Evolutionary conservation across 2,888 invertebrate genomes (phyloP), one percentile per base, ranked within the genome.

Genomic region (Mythimna lalbum): DNA sequence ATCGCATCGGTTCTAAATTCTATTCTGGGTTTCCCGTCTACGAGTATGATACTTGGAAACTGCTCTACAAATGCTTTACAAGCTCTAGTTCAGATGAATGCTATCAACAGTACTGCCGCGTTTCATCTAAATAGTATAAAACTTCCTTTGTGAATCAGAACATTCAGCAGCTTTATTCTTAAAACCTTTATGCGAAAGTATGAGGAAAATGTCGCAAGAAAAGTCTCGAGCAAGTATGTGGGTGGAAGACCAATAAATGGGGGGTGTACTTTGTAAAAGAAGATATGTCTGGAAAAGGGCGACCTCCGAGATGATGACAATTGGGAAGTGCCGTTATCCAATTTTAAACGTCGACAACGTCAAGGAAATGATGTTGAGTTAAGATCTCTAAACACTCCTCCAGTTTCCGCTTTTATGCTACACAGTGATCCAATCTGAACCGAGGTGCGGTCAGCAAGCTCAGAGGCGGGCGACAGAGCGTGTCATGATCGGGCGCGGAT

Each of bases 381-480:
- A 49, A 49, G 55, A 49, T 1, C 27, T 49, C 17, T 4, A 49
- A 36, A 19, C 7, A 27, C 27, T n/a, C 4, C 4, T 52, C 12
- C 19, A 14, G 14, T 55, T 12, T 31, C 43, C 77, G 81, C 78
- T 70, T 39, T 56, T 47, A 60, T 63, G 1, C 10, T 33, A 21
- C 43, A 64, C 53, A 39, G 53, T 69, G 66, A 23, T 56, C 67
- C 1, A 14, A 49, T 59, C 78, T 47, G 56, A 74, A 71, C 9
- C n/a, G 33, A 81, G 84, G 81, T 78, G 85, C 74, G 82, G 77
- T 70, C 63, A 75, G 84, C 84, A 84, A 85, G 86, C 85, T 84
- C 81, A 84, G 78, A 85, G 81, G 87, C 89, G 88, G 88, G 92
- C 91, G 91, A 87, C 83, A 90, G 91, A 92, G 86, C 92, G 91